Evolutionary conservation across 37 sponge, comb jelly and placozoan genomes (phyloP), one percentile per base, ranked within the genome.

Genomic region (Halisarca cf. caerulea): DNA sequence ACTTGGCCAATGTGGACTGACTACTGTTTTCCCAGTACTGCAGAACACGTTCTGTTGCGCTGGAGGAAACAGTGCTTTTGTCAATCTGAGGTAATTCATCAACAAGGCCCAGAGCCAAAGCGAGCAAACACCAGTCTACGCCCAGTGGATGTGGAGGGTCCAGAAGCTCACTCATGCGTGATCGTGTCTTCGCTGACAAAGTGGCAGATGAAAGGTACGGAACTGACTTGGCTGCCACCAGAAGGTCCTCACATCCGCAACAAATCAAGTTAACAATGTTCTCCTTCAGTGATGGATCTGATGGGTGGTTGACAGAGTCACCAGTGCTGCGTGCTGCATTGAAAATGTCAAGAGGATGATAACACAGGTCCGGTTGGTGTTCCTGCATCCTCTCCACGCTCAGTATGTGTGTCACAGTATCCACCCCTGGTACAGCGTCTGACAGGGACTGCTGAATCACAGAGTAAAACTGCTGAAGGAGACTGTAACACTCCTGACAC

Each of bases 91-190:
- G 89, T 47, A 89, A 82, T 33, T 96, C 94, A 34, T 96, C 97
- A 4, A 80, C 70, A 8, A 93, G 79, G 15, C 88, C 91, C 20
- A 96, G 81, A 64, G 89, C 78, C 33, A 93, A 86, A 21, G 92
- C 87, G 25, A 93, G 82, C 4, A 96, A 88, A 66, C 94, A 93
- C 97, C 94, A 96, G 61, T 96, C 92, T 18, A 91, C 80, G 2
- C 96, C 96, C 73, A 96, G 83, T 2, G 89, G 89, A 66, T 96
- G 84, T 33, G 84, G 89, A 9, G 88, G 89, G 77, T 96, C 96
- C 36, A 96, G 70, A 74, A 93, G 6, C 0, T 86, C 78, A 74
- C 96, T 77, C 75, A 96, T 61, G 44, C 88, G 72, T 33, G 55
- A 35, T 21, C 91, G 81, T 2, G 93, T 80, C 62, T 83, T 85